Percentiles rank a stretch among this genome's conserved stretches.
phyloP scores from a whole-genome alignment of 2,797 vertebrate species.

The Myotis pilosus region DNA sequence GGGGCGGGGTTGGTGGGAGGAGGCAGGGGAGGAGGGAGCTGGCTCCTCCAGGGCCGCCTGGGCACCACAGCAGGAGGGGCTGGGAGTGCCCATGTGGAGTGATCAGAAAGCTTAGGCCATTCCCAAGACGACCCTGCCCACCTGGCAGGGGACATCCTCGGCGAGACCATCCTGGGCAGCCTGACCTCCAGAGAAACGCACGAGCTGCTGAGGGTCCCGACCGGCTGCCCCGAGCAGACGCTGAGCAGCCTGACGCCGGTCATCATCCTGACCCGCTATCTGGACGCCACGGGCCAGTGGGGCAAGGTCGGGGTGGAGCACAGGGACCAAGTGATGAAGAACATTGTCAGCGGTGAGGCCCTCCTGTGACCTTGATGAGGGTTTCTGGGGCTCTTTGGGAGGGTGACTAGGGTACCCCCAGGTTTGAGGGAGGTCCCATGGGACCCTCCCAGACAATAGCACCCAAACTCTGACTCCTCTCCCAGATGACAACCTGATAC shows the following conservation, averaged over 20 bases:
- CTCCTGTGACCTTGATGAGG: neutral
- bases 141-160: conserved; percentile 77
- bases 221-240: conserved; percentile 85
- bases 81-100: rapidly evolving
- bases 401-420: neutral
- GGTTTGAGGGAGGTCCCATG: neutral
- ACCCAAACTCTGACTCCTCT: neutral
- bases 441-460: neutral
- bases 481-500: neutral
- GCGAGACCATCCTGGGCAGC: conserved; percentile 79
- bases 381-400: neutral
- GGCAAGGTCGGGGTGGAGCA: conserved; percentile 79
- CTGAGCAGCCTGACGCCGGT: conserved; percentile 83
- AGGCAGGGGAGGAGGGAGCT: rapidly evolving
- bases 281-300: conserved; percentile 87
- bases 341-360: conserved; percentile 83
- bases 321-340: conserved; percentile 80
- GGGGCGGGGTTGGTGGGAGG: neutral
- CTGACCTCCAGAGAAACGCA: conserved; percentile 80
- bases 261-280: conserved; percentile 84
- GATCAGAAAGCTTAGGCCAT: neutral
- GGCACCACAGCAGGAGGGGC: neutral
- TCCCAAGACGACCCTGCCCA: neutral
- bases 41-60: neutral
- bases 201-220: conserved; percentile 80